Percentiles rank a stretch among this genome's conserved stretches.
phyloP scores from a whole-genome alignment of 1,140 invertebrate genomes.

The Pogonognathellus flavescens region DNA sequence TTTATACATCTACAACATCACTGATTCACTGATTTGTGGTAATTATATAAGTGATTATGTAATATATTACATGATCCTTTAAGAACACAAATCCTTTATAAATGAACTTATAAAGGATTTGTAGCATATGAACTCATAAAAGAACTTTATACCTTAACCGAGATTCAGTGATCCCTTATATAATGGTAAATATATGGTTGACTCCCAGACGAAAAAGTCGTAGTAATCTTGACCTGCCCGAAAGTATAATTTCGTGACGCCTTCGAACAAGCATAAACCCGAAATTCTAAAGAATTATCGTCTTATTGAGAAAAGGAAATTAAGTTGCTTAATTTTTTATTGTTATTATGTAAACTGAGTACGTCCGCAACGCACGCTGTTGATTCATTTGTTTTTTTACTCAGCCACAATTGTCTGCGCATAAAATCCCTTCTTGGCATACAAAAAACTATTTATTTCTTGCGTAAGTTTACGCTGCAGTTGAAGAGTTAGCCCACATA shows the following conservation, averaged over 20 bases:
- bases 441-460: background rate
- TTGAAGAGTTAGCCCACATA: background rate
- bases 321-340: constrained; percentile 31
- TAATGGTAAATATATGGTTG: too few species aligned
- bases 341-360: constrained; percentile 20
- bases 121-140: too few species aligned
- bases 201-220: too few species aligned
- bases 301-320: constrained; percentile 31
- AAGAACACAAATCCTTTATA: too few species aligned
- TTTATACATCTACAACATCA: too few species aligned
- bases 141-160: too few species aligned
- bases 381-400: background rate
- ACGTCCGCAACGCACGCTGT: background rate
- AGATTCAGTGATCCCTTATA: too few species aligned
- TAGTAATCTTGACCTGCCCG: constrained; percentile 10
- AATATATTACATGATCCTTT: too few species aligned
- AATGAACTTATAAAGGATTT: too few species aligned
- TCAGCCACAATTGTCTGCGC: background rate
- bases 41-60: too few species aligned
- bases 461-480: background rate
- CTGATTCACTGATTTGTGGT: too few species aligned
- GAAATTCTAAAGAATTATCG: constrained; percentile 19
- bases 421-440: background rate
- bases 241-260: constrained; percentile 21
- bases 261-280: constrained; percentile 9